Evolutionary conservation across 2,113 vertebrate genomes (phyloP).

Genomic region (Bettongia penicillata): DNA sequence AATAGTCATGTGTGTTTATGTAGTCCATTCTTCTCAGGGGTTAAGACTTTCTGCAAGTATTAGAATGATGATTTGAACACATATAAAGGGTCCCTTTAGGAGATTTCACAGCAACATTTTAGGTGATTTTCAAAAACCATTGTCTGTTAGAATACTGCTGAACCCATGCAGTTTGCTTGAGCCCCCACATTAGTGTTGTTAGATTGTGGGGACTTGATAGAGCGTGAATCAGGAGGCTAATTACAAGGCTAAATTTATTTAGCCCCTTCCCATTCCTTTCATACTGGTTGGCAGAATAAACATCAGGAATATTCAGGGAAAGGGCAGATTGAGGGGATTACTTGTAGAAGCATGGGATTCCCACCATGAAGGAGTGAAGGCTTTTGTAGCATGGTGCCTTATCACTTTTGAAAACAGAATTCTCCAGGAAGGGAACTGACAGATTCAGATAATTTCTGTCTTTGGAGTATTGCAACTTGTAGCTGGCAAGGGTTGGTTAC

Average conservation of each 20-base stretch:
- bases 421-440: background rate
- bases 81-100: background rate
- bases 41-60: background rate
- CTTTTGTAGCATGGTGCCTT: background rate
- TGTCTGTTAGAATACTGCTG: background rate
- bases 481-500: background rate
- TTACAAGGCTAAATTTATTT: background rate
- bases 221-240: background rate
- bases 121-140: background rate
- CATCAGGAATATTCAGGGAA: background rate
- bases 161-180: background rate
- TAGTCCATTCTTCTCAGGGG: background rate
- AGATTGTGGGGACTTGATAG: background rate
- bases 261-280: background rate
- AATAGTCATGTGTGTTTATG: background rate
- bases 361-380: background rate
- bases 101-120: no score
- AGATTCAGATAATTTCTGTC: background rate
- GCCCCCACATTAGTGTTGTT: background rate
- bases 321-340: background rate
- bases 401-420: background rate
- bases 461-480: background rate
- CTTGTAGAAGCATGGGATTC: background rate
- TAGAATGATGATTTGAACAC: rapidly evolving
- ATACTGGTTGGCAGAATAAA: background rate